phyloP scores from a whole-genome alignment of 2,888 invertebrate species.

The Andricus curvator region DNA sequence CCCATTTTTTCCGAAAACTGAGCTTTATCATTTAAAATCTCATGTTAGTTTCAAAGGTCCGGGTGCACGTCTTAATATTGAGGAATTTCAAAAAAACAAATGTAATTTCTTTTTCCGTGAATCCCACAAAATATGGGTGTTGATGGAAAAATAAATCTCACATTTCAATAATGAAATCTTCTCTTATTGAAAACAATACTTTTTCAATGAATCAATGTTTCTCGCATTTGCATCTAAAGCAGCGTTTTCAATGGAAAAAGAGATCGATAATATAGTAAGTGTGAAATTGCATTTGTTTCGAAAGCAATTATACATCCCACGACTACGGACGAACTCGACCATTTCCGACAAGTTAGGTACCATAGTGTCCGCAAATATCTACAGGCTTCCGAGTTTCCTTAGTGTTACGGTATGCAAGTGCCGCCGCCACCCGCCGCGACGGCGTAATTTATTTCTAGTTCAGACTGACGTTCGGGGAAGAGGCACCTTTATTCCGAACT shows the following conservation, averaged over 20 bases:
- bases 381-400: constrained; percentile 54
- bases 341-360: constrained; percentile 30
- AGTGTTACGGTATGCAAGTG: constrained; percentile 21
- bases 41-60: too few species aligned
- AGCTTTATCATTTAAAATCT: too few species aligned
- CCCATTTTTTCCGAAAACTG: too few species aligned
- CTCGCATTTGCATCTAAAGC: not conserved
- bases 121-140: too few species aligned
- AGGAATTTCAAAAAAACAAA: too few species aligned
- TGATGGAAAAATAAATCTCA: too few species aligned
- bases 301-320: constrained; percentile 1
- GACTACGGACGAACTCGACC: constrained; percentile 22
- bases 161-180: not conserved
- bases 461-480: constrained; percentile 17
- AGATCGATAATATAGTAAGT: not conserved
- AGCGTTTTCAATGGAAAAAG: not conserved
- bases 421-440: not conserved
- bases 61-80: too few species aligned
- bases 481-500: constrained; percentile 28
- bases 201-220: not conserved
- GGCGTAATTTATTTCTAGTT: constrained; percentile 34
- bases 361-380: constrained; percentile 57
- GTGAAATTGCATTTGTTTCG: constrained; percentile 29
- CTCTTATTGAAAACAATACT: not conserved
- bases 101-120: too few species aligned